Conservation (phyloP, 1,140 invertebrate genomes). For the Trinorchestia longiramus region DNA sequence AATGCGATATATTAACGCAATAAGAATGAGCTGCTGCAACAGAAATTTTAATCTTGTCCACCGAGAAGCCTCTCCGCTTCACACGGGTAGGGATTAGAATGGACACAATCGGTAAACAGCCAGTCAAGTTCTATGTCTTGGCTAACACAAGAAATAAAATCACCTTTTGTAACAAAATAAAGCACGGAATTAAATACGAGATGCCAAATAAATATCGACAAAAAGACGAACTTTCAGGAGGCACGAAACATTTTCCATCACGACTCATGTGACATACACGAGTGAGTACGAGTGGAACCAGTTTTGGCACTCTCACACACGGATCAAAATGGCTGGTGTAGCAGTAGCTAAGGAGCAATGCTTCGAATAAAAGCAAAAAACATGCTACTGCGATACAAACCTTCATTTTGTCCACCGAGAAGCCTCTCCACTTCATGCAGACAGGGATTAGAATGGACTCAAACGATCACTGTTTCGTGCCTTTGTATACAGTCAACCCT, state of each 20-base stretch:
- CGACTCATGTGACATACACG: too few species aligned
- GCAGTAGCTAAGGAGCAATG: not conserved
- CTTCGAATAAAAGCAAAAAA: too few species aligned
- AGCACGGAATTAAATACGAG: not conserved
- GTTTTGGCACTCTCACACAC: too few species aligned
- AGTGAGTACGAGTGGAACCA: too few species aligned
- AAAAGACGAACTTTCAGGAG: too few species aligned
- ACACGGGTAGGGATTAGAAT: not conserved
- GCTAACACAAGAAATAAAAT: not conserved
- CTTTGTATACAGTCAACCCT: too few species aligned
- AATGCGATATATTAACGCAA: not conserved
- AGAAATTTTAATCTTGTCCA: slow-evolving; percentile 21
- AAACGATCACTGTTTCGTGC: too few species aligned
- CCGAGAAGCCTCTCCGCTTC: slow-evolving; percentile 9
- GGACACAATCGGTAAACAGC: not conserved
- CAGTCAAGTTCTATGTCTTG: not conserved
- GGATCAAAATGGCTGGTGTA: not conserved
- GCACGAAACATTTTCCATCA: too few species aligned
- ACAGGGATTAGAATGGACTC: slow-evolving; percentile 43
- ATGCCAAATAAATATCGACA: too few species aligned
- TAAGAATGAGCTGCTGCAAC: not conserved
- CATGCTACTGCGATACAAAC: not conserved
- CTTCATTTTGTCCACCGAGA: slow-evolving; percentile 34
- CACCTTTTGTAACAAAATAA: not conserved
- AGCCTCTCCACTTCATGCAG: not conserved